A percentile compares a stretch with the other conserved stretches of the same genome.
These are phyloP conservation scores for Lithophane ornitopus DNA, from an alignment of 2,888 invertebrate species.

Conservation along the genomic window DNA sequence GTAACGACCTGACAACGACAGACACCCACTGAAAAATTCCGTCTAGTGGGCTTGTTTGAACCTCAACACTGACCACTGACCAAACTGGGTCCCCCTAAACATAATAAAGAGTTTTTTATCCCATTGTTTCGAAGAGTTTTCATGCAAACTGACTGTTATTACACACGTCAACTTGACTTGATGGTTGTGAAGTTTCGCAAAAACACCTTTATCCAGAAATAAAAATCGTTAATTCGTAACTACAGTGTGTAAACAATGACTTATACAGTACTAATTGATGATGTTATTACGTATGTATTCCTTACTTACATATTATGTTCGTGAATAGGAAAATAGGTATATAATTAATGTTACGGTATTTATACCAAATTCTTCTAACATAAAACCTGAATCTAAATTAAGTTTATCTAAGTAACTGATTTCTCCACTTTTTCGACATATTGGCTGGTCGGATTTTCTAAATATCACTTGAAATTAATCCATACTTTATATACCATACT, in stretches of 20 bases:
- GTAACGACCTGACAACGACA: not conserved
- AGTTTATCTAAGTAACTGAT: not conserved
- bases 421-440: not conserved
- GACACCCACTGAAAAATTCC: not conserved
- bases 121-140: slow-evolving; percentile 29
- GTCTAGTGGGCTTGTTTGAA: not conserved
- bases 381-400: not conserved
- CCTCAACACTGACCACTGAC: not conserved
- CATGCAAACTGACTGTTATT: slow-evolving; percentile 27
- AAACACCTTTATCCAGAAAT: not conserved
- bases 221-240: slow-evolving; percentile 1
- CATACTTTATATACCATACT: no score
- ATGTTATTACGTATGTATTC: slow-evolving; percentile 28
- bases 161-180: slow-evolving; percentile 45
- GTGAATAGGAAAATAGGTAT: not conserved
- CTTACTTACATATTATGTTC: not conserved
- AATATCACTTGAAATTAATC: not conserved
- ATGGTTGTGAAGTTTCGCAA: slow-evolving; percentile 13
- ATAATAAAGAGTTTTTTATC: slow-evolving; percentile 10
- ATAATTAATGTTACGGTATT: not conserved
- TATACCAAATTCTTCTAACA: not conserved
- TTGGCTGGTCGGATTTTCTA: not conserved
- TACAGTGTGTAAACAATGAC: slow-evolving; percentile 17
- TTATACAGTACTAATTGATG: slow-evolving; percentile 29
- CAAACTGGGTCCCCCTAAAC: not conserved